Evolutionary conservation across 1,140 invertebrate species (phyloP).

Genomic region (Wasmannia auropunctata): DNA sequence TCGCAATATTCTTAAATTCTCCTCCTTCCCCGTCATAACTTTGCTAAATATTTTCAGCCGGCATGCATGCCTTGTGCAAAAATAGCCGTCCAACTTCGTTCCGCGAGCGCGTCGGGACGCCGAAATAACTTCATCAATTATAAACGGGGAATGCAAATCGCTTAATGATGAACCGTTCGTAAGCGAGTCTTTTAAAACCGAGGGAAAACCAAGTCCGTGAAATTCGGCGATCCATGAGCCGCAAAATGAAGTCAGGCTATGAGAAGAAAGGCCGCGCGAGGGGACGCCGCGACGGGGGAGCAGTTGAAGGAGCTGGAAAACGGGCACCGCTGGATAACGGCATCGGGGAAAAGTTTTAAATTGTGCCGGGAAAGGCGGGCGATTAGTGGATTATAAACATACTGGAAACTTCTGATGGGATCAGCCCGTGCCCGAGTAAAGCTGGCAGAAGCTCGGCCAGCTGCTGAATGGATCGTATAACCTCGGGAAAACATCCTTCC

Average conservation of each 20-base stretch:
- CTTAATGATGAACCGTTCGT: constrained; percentile 25
- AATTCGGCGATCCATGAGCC: constrained; percentile 83
- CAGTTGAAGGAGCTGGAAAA: constrained; percentile 63
- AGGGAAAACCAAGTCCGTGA: constrained; percentile 66
- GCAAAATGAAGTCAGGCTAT: constrained; percentile 82
- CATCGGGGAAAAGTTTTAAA: constrained; percentile 82
- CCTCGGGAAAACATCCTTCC: constrained; percentile 9
- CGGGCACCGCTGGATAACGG: constrained; percentile 68
- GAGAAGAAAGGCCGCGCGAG: constrained; percentile 51
- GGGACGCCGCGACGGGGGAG: constrained; percentile 51
- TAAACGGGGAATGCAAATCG: constrained; percentile 30
- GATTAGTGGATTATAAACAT: constrained; percentile 85
- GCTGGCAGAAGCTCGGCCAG: constrained; percentile 49
- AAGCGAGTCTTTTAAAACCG: constrained; percentile 1
- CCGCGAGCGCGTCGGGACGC: not conserved
- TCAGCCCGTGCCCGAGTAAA: constrained; percentile 68
- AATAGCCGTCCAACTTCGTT: not conserved
- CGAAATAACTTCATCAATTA: constrained; percentile 47
- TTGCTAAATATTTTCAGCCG: not conserved
- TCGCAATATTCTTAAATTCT: not conserved
- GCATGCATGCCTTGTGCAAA: not conserved
- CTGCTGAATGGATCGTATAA: constrained; percentile 57
- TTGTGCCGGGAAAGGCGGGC: constrained; percentile 80
- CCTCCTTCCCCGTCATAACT: not conserved
- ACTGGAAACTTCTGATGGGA: constrained; percentile 78